These are phyloP conservation scores for Phrixothrix hirtus DNA, from an alignment of 2,888 invertebrate species.

Conservation along the genomic window DNA sequence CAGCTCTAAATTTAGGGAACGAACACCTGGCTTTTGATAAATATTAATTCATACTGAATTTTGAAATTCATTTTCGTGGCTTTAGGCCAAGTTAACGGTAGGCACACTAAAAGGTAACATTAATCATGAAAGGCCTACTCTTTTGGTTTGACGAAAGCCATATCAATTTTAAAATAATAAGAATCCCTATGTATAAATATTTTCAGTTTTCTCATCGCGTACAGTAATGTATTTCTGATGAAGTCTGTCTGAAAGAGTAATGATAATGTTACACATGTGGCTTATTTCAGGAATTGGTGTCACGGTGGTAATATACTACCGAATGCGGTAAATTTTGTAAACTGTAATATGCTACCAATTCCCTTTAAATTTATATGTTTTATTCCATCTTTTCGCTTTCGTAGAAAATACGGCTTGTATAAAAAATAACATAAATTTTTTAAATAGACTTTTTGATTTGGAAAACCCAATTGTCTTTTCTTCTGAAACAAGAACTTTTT, in stretches of 20 bases:
- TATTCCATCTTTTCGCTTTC: too few species aligned
- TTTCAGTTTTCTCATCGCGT: constrained; percentile 32
- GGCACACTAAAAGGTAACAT: too few species aligned
- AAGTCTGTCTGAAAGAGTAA: constrained; percentile 36
- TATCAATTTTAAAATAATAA: constrained; percentile 18
- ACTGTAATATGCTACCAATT: constrained; percentile 3
- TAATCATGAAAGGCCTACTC: constrained; percentile 24
- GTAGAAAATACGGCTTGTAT: too few species aligned
- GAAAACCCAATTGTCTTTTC: too few species aligned
- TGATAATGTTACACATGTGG: constrained; percentile 40
- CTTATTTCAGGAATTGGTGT: constrained; percentile 38
- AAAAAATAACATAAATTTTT: too few species aligned
- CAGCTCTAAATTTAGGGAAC: too few species aligned
- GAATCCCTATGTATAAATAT: constrained; percentile 22
- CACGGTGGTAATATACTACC: constrained; percentile 15
- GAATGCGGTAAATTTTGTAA: constrained; percentile 10
- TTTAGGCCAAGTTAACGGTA: too few species aligned
- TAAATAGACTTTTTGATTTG: too few species aligned
- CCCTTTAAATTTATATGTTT: constrained; percentile 3
- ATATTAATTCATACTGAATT: too few species aligned
- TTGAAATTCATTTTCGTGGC: too few species aligned
- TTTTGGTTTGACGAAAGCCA: constrained; percentile 9
- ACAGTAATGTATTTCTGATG: constrained; percentile 39
- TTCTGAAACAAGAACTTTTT: too few species aligned
- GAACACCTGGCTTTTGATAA: too few species aligned